phyloP scores from a whole-genome alignment of 1,140 invertebrate genomes.

The Drosophila teissieri region DNA sequence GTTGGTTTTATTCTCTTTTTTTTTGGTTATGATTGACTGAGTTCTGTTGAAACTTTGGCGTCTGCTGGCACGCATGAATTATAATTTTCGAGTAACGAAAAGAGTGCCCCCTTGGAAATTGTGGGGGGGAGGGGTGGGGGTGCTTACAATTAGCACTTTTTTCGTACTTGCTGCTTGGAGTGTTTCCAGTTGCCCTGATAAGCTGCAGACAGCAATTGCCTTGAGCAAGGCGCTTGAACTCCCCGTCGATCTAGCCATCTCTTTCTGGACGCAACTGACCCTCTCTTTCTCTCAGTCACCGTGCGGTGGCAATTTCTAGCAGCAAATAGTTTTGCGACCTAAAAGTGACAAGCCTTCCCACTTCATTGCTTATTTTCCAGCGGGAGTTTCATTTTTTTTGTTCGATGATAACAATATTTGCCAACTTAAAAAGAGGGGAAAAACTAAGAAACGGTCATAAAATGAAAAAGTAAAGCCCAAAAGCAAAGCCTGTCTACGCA shows the following conservation, averaged over 20 bases:
- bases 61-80: constrained; percentile 79
- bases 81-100: constrained; percentile 78
- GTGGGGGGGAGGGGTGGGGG: constrained; percentile 1
- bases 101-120: constrained; percentile 15
- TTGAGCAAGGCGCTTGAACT: constrained; percentile 78
- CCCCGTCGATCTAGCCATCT: constrained; percentile 10
- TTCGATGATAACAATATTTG: constrained; percentile 76
- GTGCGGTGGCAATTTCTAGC: constrained; percentile 46
- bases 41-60: constrained; percentile 82
- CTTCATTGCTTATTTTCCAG: not conserved
- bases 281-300: constrained; percentile 9
- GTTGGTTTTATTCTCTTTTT: not conserved
- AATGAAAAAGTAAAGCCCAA: constrained; percentile 72
- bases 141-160: constrained; percentile 70
- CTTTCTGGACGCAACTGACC: not conserved
- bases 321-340: constrained; percentile 75
- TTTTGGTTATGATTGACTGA: constrained; percentile 81
- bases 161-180: constrained; percentile 37
- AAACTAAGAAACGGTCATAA: constrained; percentile 58
- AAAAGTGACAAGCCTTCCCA: constrained; percentile 57
- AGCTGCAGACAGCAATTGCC: constrained; percentile 59
- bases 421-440: constrained; percentile 26
- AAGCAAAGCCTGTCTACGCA: constrained; percentile 79
- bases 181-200: constrained; percentile 67
- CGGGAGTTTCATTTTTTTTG: constrained; percentile 5